Base-by-base conservation (phyloP, 2,113 vertebrate species). In the Cricetomys ansorgei region DNA sequence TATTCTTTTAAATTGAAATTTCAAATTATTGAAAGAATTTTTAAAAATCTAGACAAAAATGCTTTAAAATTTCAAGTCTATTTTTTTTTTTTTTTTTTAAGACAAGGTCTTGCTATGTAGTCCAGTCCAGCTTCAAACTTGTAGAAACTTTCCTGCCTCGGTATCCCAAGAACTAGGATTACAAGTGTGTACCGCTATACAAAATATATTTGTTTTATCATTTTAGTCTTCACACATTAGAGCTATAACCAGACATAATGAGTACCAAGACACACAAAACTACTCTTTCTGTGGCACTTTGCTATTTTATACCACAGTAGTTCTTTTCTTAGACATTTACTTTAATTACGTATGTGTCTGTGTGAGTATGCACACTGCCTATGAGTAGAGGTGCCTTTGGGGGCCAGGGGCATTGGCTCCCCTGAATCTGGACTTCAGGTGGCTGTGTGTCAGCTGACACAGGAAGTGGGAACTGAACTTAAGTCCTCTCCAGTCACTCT, bases 1-100 rank as follows among this genome's bases (percentile, higher is more conserved):
- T 84, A 64, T 19, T 80, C 27, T 43, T 93, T 94, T 62, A 89
- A 95, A 81, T 75, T n/a, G 10, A 96, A 31, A 88, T 81, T 89
- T 16, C 34, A 48, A 89, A 65, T 64, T 89, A 76, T 34, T 45
- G 43, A 89, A 89, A 37, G 29, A 59, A 64, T 17, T 25, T 4
- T 48, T n/a, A n/a, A 62, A 64, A 76, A 64, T 76, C 11, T 27
- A 77, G 21, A 40, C 19, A 77, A 21, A 89, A 92, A 72, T 64
- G 13, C 77, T 37, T 69, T 15, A 81, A 75, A 87, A 94, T 94
- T 45, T 95, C 62, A 94, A 91, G 62, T 34, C 53, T 89, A 83
- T n/a, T 21, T 65, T 73, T 48, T 77, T 31, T 45, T 45, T 77
- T 79, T 79, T 79, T 79, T 50, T 79, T 37, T 16, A 37, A 34